Evolutionary conservation across 2,888 invertebrate genomes (phyloP), one percentile per base, ranked within the genome.

Genomic region (Cerceris ruficornis): DNA sequence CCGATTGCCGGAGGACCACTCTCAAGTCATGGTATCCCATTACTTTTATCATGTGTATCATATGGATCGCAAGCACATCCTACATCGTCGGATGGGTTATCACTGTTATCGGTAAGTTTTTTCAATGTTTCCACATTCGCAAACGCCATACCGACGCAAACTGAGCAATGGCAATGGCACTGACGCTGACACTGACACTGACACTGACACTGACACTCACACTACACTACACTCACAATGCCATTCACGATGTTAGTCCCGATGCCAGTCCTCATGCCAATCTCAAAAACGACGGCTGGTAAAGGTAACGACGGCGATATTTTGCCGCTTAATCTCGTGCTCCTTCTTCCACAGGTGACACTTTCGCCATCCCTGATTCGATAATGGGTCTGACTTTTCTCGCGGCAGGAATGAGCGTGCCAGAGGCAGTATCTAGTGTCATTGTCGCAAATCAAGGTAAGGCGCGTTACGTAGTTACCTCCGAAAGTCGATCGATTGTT

Each of bases 61-160:
- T 95, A 0, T 98, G 97, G 97, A 96, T 98, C 79, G 96, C 96
- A 0, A 92, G 94, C 0, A 94, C 96, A 7, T 96, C 97, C 0
- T 98, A 98, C 90, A 81, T 97, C n/a, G 96, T 96, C 58, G 96
- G 97, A 28, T 98, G 97, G 97, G 95, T 97, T 88, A 97, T 97
- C 69, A 96, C 97, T 69, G 93, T 95, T 57, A 94, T 97, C 74
- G 97, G 97, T 97, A 93, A 89, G 90, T 86, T 28, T 28, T 2
- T 28, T 28, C 28, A 28, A 28, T 28, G 28, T 72, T 42, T 39
- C 42, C 41, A 46, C 14, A 46, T 61, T 61, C 28, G 50, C 54
- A 46, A 46, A 13, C 28, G 28, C 28, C 4, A 28, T 28, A 28
- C 28, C 28, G 28, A 4, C 28, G 28, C 4, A 28, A 28, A 28